Conservation (phyloP, 2,797 vertebrate genomes). For the Falco biarmicus region DNA sequence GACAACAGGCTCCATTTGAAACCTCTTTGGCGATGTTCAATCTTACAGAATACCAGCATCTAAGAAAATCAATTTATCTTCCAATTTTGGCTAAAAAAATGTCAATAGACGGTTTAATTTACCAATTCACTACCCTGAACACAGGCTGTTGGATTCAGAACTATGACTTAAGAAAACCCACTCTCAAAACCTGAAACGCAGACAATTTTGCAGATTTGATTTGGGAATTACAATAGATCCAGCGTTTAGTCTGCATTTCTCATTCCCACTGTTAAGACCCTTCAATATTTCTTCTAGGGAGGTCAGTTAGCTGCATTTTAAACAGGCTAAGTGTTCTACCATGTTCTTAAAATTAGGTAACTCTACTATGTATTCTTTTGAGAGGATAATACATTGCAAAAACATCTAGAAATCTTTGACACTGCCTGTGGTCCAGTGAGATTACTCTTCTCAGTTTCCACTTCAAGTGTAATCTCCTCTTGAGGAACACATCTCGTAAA, state of each 20-base stretch:
- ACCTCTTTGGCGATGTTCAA: conserved; percentile 18
- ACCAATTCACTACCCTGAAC: background rate
- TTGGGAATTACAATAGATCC: background rate
- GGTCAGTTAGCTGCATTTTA: background rate
- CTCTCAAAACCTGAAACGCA: background rate
- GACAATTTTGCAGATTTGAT: background rate
- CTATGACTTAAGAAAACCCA: background rate
- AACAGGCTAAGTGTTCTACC: background rate
- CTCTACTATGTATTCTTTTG: background rate
- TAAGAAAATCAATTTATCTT: conserved; percentile 34
- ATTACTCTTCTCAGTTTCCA: background rate
- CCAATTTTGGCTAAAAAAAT: conserved; percentile 21
- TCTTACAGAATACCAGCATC: background rate
- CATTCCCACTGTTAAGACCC: background rate
- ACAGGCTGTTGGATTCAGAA: background rate
- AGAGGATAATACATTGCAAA: background rate
- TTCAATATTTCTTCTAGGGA: background rate
- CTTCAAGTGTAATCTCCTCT: background rate
- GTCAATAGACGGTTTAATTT: background rate
- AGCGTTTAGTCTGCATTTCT: background rate
- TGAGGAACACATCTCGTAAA: background rate
- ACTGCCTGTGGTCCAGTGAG: background rate
- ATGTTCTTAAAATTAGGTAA: background rate
- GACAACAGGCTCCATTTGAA: conserved; percentile 4
- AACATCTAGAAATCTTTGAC: background rate